phyloP scores from a whole-genome alignment of 2,797 vertebrate species.

The Holocentrus rufus region DNA sequence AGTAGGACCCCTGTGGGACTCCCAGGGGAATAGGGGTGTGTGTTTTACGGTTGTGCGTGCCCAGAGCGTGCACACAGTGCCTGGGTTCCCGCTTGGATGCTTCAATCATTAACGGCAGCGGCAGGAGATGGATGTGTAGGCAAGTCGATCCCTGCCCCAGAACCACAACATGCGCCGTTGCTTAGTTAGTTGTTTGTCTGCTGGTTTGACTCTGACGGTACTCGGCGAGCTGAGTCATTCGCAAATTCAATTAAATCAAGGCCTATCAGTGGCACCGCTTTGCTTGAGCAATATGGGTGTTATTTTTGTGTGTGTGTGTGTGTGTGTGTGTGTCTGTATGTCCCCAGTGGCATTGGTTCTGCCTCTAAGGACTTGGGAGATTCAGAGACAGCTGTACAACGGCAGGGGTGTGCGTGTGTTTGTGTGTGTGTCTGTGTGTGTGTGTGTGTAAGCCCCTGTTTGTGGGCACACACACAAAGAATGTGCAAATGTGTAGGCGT shows the following conservation, averaged over 20 bases:
- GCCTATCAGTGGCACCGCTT: conserved; percentile 9
- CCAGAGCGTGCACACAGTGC: conserved; percentile 1
- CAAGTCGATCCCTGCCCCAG: conserved; percentile 28
- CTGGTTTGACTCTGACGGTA: background rate
- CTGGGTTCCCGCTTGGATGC: conserved; percentile 36
- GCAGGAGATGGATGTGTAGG: conserved; percentile 45
- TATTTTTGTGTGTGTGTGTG: background rate
- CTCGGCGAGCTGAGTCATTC: conserved; percentile 13
- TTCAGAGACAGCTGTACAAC: conserved; percentile 62
- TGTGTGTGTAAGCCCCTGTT: background rate
- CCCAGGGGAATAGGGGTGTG: conserved; percentile 12
- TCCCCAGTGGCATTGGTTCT: conserved; percentile 26
- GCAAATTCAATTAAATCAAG: conserved; percentile 20
- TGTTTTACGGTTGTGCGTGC: conserved; percentile 36
- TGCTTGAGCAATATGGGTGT: conserved; percentile 6
- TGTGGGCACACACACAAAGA: conserved; percentile 14
- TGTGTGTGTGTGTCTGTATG: background rate
- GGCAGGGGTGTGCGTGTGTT: conserved; percentile 24
- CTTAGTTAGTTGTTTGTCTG: background rate
- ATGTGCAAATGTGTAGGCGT: conserved; percentile 37
- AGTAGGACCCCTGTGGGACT: conserved; percentile 43
- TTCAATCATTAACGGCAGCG: conserved; percentile 66
- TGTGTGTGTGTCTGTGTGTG: conserved; percentile 14
- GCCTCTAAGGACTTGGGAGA: conserved; percentile 27
- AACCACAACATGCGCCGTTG: background rate